These are phyloP conservation scores for Hippocampus abdominalis DNA, from an alignment of 2,113 vertebrate genomes.

Conservation along the genomic window DNA sequence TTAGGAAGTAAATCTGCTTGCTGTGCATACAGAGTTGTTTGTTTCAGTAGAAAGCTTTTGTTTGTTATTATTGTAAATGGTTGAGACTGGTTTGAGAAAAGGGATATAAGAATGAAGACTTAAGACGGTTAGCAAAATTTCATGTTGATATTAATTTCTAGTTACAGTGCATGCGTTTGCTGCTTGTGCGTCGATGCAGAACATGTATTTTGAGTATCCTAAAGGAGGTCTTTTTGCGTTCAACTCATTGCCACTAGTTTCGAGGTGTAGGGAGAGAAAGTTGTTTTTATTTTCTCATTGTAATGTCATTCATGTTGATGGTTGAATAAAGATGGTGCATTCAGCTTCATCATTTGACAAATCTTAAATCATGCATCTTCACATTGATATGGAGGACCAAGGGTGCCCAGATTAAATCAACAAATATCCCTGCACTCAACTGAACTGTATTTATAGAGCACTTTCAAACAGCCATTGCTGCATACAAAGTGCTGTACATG, in stretches of 20 bases:
- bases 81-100: neutral
- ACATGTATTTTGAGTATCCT: neutral
- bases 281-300: slow-evolving; percentile 32
- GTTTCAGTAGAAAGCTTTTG: slow-evolving; percentile 14
- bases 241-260: neutral
- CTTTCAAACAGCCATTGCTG: no score
- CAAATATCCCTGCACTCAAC: no score
- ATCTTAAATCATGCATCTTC: neutral
- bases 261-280: slow-evolving; percentile 5
- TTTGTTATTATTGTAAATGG: neutral
- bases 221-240: neutral
- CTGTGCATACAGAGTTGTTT: slow-evolving; percentile 12
- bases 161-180: slow-evolving; percentile 15
- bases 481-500: no score
- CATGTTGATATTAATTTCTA: slow-evolving; percentile 30
- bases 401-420: neutral
- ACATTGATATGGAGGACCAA: neutral
- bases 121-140: neutral
- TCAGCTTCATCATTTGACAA: neutral
- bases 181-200: slow-evolving; percentile 5
- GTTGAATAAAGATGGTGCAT: slow-evolving; percentile 4
- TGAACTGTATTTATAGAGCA: no score
- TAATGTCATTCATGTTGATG: slow-evolving; percentile 26
- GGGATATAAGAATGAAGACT: slow-evolving; percentile 10
- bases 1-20: slow-evolving; percentile 9